Conservation (phyloP, 2,888 invertebrate species). For the Lamproptera curius region DNA sequence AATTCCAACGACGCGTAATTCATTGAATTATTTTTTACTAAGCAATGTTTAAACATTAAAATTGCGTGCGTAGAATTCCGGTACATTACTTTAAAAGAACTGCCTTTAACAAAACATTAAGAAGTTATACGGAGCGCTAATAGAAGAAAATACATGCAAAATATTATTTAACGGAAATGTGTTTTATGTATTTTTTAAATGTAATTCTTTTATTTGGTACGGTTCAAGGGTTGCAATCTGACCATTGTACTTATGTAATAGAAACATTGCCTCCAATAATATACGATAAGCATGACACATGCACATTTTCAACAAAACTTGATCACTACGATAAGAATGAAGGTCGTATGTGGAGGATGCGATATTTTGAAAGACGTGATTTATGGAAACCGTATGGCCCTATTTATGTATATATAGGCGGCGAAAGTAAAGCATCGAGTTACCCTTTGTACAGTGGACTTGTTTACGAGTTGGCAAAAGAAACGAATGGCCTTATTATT, state of each 20-base stretch:
- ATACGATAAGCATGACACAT: conserved; percentile 31
- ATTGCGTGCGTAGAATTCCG: no score
- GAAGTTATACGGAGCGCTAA: no score
- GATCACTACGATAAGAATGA: conserved; percentile 55
- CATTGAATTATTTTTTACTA: no score
- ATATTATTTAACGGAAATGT: conserved; percentile 21
- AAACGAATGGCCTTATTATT: conserved; percentile 62
- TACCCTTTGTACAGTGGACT: conserved; percentile 48
- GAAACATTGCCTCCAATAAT: conserved; percentile 34
- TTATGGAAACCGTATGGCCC: conserved; percentile 51
- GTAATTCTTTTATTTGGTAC: conserved; percentile 26
- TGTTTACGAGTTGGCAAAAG: conserved; percentile 54
- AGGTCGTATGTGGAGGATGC: conserved; percentile 54
- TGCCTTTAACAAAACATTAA: no score
- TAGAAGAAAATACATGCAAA: not conserved
- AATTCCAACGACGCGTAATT: no score
- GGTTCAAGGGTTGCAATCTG: conserved; percentile 35
- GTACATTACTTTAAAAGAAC: no score
- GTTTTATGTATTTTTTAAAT: conserved; percentile 17
- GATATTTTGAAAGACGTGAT: conserved; percentile 53
- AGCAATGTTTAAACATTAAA: no score
- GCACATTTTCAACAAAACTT: conserved; percentile 54
- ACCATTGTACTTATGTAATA: conserved; percentile 40
- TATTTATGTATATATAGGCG: conserved; percentile 54
- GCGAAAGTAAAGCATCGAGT: conserved; percentile 48